Conservation (phyloP, 1,140 invertebrate genomes). For the Drosophila sucinea region DNA sequence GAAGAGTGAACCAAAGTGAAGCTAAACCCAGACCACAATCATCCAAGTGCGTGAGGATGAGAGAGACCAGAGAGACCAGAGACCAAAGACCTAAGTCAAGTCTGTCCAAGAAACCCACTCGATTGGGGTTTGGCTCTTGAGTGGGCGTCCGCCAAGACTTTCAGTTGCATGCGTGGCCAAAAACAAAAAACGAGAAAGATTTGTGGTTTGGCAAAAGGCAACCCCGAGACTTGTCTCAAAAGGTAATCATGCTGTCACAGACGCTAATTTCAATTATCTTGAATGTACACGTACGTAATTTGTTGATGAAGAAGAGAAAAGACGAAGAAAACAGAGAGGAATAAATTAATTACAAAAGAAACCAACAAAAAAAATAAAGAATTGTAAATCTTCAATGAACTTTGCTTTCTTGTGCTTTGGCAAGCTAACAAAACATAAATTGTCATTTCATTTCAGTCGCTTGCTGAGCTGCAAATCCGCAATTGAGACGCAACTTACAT, state of each 20-base stretch:
- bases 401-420: slow-evolving; percentile 25
- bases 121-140: slow-evolving; percentile 70
- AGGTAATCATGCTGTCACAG: slow-evolving; percentile 78
- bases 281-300: slow-evolving; percentile 70
- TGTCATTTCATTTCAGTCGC: slow-evolving; percentile 63
- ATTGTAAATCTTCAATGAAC: slow-evolving; percentile 43
- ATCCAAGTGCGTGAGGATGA: slow-evolving; percentile 16
- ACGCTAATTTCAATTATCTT: slow-evolving; percentile 79
- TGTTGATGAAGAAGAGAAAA: slow-evolving; percentile 46
- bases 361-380: slow-evolving; percentile 43
- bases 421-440: slow-evolving; percentile 62
- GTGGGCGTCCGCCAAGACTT: slow-evolving; percentile 55
- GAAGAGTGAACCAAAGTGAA: slow-evolving; percentile 1
- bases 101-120: slow-evolving; percentile 74
- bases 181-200: slow-evolving; percentile 36
- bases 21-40: slow-evolving; percentile 26
- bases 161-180: slow-evolving; percentile 35
- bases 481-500: slow-evolving; percentile 78
- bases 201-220: slow-evolving; percentile 49
- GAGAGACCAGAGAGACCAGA: neutral
- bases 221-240: slow-evolving; percentile 53
- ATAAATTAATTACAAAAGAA: slow-evolving; percentile 61
- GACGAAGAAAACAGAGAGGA: slow-evolving; percentile 32
- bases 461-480: slow-evolving; percentile 67
- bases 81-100: slow-evolving; percentile 27